Base-by-base conservation (phyloP, 2,888 invertebrate genomes). In the Sarcophaga variegata region DNA sequence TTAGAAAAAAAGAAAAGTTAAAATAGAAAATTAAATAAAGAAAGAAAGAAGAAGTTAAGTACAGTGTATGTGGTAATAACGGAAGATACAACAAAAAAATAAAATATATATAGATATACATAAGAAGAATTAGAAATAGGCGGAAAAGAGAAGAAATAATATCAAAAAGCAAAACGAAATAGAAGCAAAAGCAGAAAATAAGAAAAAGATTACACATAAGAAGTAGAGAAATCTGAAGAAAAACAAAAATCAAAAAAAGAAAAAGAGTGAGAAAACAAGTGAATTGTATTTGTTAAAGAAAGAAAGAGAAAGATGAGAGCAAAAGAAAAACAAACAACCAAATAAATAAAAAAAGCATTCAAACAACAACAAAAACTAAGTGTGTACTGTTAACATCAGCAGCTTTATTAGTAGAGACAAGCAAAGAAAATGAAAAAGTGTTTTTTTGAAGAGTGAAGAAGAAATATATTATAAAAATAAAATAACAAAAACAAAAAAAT, bases 1-100 rank as follows among this genome's bases (percentile, higher is more conserved):
- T 49, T 49, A 76, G n/a, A 67, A 63, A 54, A 17, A 64, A 60
- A 20, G 63, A 71, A 8, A 63, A 49, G 17, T 10, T 14, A 54
- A 17, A 54, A 14, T 12, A 8, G 59, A 78, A 79, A 75, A 62
- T 64, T 64, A 74, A 74, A 63, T 74, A 77, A 82, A 87, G 37
- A 37, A 37, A 37, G 37, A 10, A 37, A 10, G 8, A 37, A 37
- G 37, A 37, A 37, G 37, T 37, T 37, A 37, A 84, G 87, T 87
- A 87, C 87, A 87, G 87, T 87, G 87, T 84, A 87, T 87, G 84
- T 87, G 84, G 87, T 84, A 87, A 87, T 84, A 84, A 71, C 71
- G 75, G 76, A 83, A 70, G 81, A 87, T 71, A 27, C 12, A 64
- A 64, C n/a, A 78, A 83, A 62, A 62, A 69, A 25, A 45, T 75